A percentile compares a stretch with the other conserved stretches of the same genome.
phyloP scores from a whole-genome alignment of 2,888 invertebrate species.

The Thera britannica region DNA sequence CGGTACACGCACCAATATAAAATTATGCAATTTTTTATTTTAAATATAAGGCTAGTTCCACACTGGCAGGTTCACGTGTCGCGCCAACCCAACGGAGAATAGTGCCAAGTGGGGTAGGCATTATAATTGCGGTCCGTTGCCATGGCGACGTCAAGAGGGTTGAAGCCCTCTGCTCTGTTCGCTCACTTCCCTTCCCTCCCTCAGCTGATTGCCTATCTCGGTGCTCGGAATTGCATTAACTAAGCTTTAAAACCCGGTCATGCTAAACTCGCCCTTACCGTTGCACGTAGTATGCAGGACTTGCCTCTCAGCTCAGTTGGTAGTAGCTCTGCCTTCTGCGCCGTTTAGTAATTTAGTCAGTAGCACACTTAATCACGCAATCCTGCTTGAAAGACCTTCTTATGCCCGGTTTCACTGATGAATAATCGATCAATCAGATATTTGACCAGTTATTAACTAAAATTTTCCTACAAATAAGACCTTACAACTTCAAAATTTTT shows the following conservation, averaged over 20 bases:
- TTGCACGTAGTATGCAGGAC: neutral
- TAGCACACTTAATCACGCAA: too few species aligned
- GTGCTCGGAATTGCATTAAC: constrained; percentile 54
- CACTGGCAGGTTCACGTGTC: constrained; percentile 49
- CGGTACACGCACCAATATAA: too few species aligned
- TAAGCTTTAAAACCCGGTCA: constrained; percentile 36
- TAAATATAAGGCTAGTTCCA: constrained; percentile 19
- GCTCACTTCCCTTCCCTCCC: constrained; percentile 53
- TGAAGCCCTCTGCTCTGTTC: constrained; percentile 58
- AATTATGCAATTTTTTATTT: neutral
- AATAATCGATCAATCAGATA: too few species aligned
- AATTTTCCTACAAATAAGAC: too few species aligned
- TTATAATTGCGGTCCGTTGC: constrained; percentile 69
- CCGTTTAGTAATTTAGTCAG: too few species aligned
- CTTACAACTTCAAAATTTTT: too few species aligned
- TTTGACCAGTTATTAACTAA: too few species aligned
- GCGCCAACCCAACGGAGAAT: constrained; percentile 45
- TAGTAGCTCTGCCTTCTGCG: too few species aligned
- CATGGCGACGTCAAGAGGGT: constrained; percentile 76
- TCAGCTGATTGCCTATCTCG: constrained; percentile 66
- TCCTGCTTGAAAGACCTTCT: too few species aligned
- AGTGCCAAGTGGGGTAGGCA: constrained; percentile 65
- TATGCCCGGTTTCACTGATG: too few species aligned
- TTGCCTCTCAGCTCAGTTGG: too few species aligned
- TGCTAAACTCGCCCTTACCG: constrained; percentile 25